These are phyloP conservation scores for Eremobia ochroleuca DNA, from an alignment of 2,888 invertebrate species.

Conservation along the genomic window DNA sequence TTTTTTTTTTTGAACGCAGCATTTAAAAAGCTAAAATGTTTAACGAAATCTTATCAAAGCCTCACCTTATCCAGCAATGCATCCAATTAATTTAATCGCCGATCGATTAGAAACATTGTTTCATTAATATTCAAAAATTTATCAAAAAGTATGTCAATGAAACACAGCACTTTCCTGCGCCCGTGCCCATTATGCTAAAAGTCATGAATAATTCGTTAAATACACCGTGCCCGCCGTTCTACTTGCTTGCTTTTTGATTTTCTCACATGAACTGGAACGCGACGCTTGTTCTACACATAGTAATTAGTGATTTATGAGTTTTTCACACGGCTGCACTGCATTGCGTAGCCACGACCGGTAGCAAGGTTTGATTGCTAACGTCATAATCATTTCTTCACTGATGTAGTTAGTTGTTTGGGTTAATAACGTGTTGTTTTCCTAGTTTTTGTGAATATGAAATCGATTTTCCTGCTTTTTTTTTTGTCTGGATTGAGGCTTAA, in stretches of 20 bases:
- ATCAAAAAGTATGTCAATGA: conserved; percentile 65
- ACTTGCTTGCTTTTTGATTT: conserved; percentile 70
- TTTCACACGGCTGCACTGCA: conserved; percentile 56
- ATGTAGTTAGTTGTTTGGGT: neutral
- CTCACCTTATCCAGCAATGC: conserved; percentile 8
- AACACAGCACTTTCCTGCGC: conserved; percentile 63
- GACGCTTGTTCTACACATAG: conserved; percentile 63
- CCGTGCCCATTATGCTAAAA: conserved; percentile 64
- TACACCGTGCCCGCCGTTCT: conserved; percentile 64
- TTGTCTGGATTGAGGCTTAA: neutral
- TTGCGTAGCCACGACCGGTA: conserved; percentile 37
- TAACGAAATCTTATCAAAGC: conserved; percentile 40
- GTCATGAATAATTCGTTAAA: conserved; percentile 72
- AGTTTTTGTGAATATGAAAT: neutral
- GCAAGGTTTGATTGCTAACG: conserved; percentile 28
- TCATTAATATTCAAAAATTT: conserved; percentile 54
- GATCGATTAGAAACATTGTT: conserved; percentile 50
- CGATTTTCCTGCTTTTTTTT: neutral
- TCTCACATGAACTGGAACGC: conserved; percentile 69
- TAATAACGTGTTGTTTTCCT: conserved; percentile 17
- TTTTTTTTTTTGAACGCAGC: conserved; percentile 6
- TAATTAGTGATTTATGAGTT: conserved; percentile 65
- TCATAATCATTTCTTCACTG: conserved; percentile 25
- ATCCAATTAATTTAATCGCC: conserved; percentile 35
- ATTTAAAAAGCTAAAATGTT: conserved; percentile 27